Percentiles rank a stretch among this genome's conserved stretches.
Evolutionary conservation across 2,888 invertebrate genomes (phyloP).

Genomic region (Watsonalla cultraria): DNA sequence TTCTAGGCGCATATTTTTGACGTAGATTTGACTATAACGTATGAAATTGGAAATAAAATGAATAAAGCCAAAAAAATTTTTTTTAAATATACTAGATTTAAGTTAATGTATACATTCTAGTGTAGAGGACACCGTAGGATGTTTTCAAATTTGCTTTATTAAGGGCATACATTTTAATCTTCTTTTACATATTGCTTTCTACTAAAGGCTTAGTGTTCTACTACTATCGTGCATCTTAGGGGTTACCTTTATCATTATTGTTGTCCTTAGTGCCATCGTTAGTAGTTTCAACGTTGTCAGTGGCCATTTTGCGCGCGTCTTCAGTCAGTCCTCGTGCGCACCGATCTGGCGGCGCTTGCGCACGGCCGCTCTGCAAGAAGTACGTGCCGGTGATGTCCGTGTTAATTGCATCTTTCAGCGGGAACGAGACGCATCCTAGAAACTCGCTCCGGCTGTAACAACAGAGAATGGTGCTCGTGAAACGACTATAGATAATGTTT

Average conservation of each 20-base stretch:
- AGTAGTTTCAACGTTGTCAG: slow-evolving; percentile 70
- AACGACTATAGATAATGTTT: background rate
- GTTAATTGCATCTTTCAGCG: slow-evolving; percentile 88
- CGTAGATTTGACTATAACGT: too few species aligned
- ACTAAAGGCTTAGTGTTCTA: too few species aligned
- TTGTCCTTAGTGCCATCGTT: slow-evolving; percentile 67
- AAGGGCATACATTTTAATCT: too few species aligned
- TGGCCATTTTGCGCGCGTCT: slow-evolving; percentile 65
- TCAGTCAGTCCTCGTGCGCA: slow-evolving; percentile 49
- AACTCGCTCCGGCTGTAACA: slow-evolving; percentile 94
- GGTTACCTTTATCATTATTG: slow-evolving; percentile 61
- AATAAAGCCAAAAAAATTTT: too few species aligned
- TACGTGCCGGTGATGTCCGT: slow-evolving; percentile 83
- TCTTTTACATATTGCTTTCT: too few species aligned
- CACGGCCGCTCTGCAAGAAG: slow-evolving; percentile 79
- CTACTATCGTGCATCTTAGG: too few species aligned
- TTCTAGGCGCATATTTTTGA: too few species aligned
- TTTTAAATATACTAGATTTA: too few species aligned
- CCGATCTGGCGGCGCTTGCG: slow-evolving; percentile 44
- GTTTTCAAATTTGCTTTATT: too few species aligned
- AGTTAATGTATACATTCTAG: too few species aligned
- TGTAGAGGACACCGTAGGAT: too few species aligned
- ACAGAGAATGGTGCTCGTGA: slow-evolving; percentile 16
- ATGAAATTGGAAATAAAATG: too few species aligned
- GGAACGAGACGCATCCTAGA: slow-evolving; percentile 95